These are phyloP conservation scores for Venturia canescens DNA, from an alignment of 1,140 invertebrate genomes.

Conservation along the genomic window DNA sequence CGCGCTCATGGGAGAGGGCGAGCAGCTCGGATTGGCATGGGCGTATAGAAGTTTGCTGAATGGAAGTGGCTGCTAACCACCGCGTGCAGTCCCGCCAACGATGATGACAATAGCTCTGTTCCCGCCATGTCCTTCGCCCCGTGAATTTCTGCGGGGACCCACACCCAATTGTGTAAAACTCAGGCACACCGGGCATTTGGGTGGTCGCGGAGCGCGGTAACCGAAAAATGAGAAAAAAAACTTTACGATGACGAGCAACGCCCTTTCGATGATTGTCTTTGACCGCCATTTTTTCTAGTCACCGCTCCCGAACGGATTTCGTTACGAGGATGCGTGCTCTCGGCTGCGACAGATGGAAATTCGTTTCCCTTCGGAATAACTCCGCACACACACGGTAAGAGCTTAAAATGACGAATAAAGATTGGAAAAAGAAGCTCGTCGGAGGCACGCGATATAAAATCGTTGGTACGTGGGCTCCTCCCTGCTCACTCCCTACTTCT, in stretches of 20 bases:
- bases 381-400: no score
- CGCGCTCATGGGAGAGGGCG: background rate
- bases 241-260: no score
- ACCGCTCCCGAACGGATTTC: no score
- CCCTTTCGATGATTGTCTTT: no score
- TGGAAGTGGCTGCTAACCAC: slow-evolving; percentile 37
- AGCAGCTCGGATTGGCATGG: background rate
- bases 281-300: no score
- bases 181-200: no score
- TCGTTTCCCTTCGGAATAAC: background rate
- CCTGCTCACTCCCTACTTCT: background rate
- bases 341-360: no score
- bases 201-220: no score
- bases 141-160: background rate
- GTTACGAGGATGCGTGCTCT: no score
- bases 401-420: no score
- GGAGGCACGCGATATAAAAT: slow-evolving; percentile 20
- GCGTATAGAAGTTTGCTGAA: slow-evolving; percentile 33
- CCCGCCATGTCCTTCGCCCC: background rate
- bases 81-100: slow-evolving; percentile 27
- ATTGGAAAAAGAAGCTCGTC: background rate
- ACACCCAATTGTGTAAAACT: background rate
- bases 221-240: background rate
- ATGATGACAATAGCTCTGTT: slow-evolving; percentile 34
- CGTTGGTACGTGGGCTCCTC: background rate